Base-by-base conservation (phyloP, 2,113 vertebrate genomes). In the Odocoileus hemionus region DNA sequence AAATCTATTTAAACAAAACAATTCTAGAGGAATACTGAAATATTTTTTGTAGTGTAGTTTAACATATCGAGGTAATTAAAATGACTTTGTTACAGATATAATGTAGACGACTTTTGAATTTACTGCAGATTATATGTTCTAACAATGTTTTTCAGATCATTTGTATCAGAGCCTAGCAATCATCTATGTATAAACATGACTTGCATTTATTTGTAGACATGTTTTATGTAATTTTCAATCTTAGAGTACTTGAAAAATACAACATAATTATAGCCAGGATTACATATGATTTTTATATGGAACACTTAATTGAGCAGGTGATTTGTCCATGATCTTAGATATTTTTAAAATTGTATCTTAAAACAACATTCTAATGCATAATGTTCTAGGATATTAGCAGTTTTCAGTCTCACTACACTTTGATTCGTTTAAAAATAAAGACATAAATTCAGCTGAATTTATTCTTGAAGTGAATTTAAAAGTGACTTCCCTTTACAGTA, bases 391-490 rank as follows among this genome's bases (percentile, higher is more conserved):
- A 74, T 43, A 79, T 60, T 60, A 16, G 74, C 13, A 83, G 26
- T 47, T 89, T 36, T 70, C 74, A 80, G 9, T 13, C 4, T 90
- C 13, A 43, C 28, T 92, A 7, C 78, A 45, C 5, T 89, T 92
- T 85, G 16, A 50, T 80, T 50, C 45, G 50, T 50, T 80, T 21
- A 80, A 80, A 80, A 80, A 80, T 52, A 52, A 80, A 33, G 9
- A 80, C 28, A 47, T 14, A 89, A 89, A 84, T 55, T 54, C 16
- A 86, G 6, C 3, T 93, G 6, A 47, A 90, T 57, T 82, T 92
- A 84, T 86, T 96, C 90, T 95, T 86, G 36, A 70, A 85, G 26
- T 86, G 11, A 87, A 64, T 6, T 70, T 70, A 36, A 96, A 94
- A 91, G 19, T 70, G 17, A 45, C 14, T 78, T 86, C 5, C 47